phyloP scores from a whole-genome alignment of 2,113 vertebrate species.

The crab-eating macaque (Macaca fascicularis) region T2T-MFA8v1.1 NC_088376.1:147726001-147726500 shows the following conservation, averaged over 20 bases:
- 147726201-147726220: not conserved
- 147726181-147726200: not conserved
- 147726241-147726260: slow-evolving; percentile 35
- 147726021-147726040: not conserved
- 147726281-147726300: not conserved
- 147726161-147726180: slow-evolving; percentile 17
- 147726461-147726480: not conserved
- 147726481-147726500: not conserved
- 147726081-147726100: not conserved
- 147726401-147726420: not conserved
- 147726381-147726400: not conserved
- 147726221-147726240: not conserved
- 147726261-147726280: not conserved
- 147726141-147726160: not conserved
- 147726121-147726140: not conserved
- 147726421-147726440: not conserved
- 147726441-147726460: not conserved
- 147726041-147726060: not conserved
- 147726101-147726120: slow-evolving; percentile 11
- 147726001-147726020: not conserved
- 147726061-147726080: slow-evolving; percentile 18
- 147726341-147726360: not conserved
- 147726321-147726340: not conserved
- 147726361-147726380: not conserved
- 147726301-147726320: not conserved